These are phyloP conservation scores for Amphipoea lucens DNA, from an alignment of 2,888 invertebrate genomes.

Conservation along the genomic window DNA sequence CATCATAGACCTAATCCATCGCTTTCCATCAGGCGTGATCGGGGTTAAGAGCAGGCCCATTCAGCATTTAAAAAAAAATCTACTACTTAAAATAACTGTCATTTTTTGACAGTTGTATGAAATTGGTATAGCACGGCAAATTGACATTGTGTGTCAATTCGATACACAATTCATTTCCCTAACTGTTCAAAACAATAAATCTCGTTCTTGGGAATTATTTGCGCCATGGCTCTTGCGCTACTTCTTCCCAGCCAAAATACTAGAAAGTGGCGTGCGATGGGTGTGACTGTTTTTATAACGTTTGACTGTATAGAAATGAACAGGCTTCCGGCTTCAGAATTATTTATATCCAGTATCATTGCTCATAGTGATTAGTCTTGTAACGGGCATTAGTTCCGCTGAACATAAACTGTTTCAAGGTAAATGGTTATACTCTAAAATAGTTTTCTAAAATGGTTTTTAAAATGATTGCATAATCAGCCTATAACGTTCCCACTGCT, in stretches of 20 bases:
- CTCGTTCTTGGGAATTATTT: background rate
- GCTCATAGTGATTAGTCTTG: slow-evolving; percentile 6
- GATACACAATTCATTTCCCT: no score
- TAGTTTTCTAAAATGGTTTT: no score
- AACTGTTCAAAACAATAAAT: background rate
- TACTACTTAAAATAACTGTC: no score
- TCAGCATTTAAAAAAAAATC: no score
- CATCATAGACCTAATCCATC: no score
- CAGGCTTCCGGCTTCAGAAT: background rate
- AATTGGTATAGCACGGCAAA: background rate
- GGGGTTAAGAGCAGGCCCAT: no score
- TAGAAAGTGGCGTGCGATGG: background rate
- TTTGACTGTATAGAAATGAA: background rate
- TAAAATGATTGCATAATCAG: no score
- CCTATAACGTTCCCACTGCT: no score
- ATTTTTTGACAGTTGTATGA: no score
- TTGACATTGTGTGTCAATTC: background rate
- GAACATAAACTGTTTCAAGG: slow-evolving; percentile 29
- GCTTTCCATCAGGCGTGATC: no score
- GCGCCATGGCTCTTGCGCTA: background rate
- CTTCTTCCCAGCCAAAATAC: background rate
- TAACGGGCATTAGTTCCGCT: slow-evolving; percentile 7
- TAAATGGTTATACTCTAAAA: background rate
- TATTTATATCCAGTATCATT: background rate
- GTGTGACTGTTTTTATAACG: background rate